Percentiles rank a stretch among this genome's conserved stretches.
Evolutionary conservation across 2,888 invertebrate species (phyloP).

Genomic region (Eilema griseolum): DNA sequence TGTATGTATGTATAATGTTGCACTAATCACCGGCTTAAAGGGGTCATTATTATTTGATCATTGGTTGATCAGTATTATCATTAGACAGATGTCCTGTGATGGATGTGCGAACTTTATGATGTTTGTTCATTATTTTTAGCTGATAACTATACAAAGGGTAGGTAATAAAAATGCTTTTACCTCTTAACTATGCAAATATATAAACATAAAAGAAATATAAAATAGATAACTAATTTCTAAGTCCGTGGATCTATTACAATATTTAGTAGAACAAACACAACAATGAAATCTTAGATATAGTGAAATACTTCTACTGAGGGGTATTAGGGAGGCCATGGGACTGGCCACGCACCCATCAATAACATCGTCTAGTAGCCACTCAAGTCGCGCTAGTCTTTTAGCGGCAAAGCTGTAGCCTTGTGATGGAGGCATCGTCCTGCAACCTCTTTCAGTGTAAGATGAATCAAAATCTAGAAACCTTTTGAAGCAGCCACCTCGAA

Average conservation of each 20-base stretch:
- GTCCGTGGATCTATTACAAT: constrained; percentile 58
- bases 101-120: too few relatives aligned
- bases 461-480: constrained; percentile 60
- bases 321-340: constrained; percentile 63
- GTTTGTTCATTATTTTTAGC: too few relatives aligned
- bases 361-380: constrained; percentile 43
- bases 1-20: too few relatives aligned
- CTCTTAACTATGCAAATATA: constrained; percentile 1
- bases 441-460: constrained; percentile 62
- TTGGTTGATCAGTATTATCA: too few relatives aligned
- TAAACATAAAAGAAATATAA: background rate
- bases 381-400: constrained; percentile 47
- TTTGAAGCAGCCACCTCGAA: constrained; percentile 53
- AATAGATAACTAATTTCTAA: constrained; percentile 11
- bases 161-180: background rate
- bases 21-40: too few relatives aligned
- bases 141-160: background rate
- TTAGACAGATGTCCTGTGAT: too few relatives aligned
- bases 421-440: constrained; percentile 55
- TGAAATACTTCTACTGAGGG: constrained; percentile 63
- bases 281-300: constrained; percentile 66
- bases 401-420: constrained; percentile 55
- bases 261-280: constrained; percentile 63
- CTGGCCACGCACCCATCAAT: constrained; percentile 60
- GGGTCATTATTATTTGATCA: too few relatives aligned